Conservation (phyloP, 2,113 vertebrate species). For the Nothoprocta pentlandii region DNA sequence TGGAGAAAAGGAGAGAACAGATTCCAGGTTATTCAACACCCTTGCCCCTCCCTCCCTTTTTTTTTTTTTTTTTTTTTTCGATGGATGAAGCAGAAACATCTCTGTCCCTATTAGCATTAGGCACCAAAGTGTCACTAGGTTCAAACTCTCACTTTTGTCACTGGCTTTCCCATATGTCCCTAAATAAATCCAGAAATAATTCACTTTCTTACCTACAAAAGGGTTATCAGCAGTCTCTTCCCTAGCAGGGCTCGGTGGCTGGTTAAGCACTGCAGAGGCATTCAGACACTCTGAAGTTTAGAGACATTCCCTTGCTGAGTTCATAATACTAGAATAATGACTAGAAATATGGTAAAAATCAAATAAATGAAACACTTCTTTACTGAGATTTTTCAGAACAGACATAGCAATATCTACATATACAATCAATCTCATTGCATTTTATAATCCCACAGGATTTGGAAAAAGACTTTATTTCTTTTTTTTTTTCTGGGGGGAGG, state of each 20-base stretch:
- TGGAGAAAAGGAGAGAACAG: background rate
- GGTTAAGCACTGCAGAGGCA: background rate
- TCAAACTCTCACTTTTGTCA: background rate
- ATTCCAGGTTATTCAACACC: background rate
- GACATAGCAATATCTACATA: background rate
- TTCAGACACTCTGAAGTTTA: background rate
- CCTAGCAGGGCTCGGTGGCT: background rate
- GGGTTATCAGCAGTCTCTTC: background rate
- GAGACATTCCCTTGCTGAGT: background rate
- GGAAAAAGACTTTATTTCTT: background rate
- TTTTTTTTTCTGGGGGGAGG: background rate
- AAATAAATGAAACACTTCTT: rapidly evolving
- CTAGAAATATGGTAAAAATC: background rate
- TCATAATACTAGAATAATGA: background rate
- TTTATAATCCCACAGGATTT: background rate
- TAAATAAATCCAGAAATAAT: background rate
- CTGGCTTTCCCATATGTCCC: background rate
- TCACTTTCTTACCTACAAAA: background rate
- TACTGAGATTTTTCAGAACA: background rate
- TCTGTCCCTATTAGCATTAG: background rate
- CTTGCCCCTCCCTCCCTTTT: too few species aligned
- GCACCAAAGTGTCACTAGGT: rapidly evolving
- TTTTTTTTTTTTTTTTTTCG: background rate
- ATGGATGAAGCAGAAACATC: background rate
- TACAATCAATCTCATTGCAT: background rate